A percentile compares a stretch with the other conserved stretches of the same genome.
phyloP scores from a whole-genome alignment of 2,113 vertebrate species.

The Barbus barbus region DNA sequence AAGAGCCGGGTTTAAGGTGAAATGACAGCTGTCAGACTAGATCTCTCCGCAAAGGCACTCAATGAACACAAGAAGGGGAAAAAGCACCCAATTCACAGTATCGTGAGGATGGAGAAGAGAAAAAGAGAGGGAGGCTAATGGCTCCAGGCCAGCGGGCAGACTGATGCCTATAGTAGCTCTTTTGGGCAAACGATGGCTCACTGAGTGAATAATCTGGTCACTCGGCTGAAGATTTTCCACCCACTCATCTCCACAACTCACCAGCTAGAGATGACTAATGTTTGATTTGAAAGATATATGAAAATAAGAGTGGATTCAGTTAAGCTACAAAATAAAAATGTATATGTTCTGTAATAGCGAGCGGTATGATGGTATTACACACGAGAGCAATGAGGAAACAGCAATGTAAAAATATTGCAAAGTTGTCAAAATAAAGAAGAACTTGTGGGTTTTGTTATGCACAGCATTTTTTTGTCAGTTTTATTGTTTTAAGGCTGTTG shows the following conservation, averaged over 20 bases:
- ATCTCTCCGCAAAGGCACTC: constrained; percentile 18
- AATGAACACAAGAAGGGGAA: constrained; percentile 28
- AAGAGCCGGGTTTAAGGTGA: no score
- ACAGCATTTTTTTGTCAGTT: background rate
- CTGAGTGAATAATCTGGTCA: constrained; percentile 46
- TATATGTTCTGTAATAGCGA: background rate
- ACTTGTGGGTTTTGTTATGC: background rate
- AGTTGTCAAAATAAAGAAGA: background rate
- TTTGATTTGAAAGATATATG: constrained; percentile 40
- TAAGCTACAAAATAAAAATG: background rate
- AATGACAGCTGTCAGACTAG: constrained; percentile 56
- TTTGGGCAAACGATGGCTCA: constrained; percentile 30
- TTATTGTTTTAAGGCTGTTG: background rate
- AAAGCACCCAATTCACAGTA: constrained; percentile 48
- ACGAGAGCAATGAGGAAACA: background rate
- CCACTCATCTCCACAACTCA: constrained; percentile 28
- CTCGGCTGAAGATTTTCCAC: constrained; percentile 33
- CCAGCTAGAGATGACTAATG: constrained; percentile 31
- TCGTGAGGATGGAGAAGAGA: background rate
- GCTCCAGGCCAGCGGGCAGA: constrained; percentile 47
- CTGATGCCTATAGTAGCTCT: constrained; percentile 42
- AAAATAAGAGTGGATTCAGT: constrained; percentile 30
- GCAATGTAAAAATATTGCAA: background rate
- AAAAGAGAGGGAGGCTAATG: constrained; percentile 21
- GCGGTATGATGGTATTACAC: no score